These are phyloP conservation scores for Tyria jacobaeae DNA, from an alignment of 2,888 invertebrate genomes.

Conservation along the genomic window DNA sequence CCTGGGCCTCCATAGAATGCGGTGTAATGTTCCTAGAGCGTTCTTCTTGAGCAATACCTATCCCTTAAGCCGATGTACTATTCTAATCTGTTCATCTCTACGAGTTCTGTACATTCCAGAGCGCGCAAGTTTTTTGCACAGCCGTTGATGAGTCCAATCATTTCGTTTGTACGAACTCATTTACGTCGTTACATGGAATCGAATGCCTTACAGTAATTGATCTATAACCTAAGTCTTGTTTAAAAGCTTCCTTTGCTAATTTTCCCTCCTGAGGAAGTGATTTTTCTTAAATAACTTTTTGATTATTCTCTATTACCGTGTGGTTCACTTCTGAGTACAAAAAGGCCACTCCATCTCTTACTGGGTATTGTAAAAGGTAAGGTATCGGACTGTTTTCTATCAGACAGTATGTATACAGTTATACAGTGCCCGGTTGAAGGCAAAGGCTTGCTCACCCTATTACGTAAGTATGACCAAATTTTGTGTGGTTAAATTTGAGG, in stretches of 20 bases:
- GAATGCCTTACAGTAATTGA: neutral
- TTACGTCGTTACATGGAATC: constrained; percentile 26
- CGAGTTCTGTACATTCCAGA: constrained; percentile 59
- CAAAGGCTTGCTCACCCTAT: too few species aligned
- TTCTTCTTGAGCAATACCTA: neutral
- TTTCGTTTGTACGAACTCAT: constrained; percentile 43
- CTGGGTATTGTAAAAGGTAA: too few species aligned
- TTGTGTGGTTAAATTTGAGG: too few species aligned
- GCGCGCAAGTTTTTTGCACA: constrained; percentile 71
- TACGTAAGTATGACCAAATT: too few species aligned
- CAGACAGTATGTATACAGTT: too few species aligned
- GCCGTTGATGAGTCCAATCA: constrained; percentile 66
- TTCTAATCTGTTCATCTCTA: constrained; percentile 11
- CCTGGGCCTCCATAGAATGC: neutral
- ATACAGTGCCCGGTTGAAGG: too few species aligned
- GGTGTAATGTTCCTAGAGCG: neutral
- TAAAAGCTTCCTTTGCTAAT: neutral
- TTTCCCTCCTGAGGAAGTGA: neutral
- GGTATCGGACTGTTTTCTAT: too few species aligned
- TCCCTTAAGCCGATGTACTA: constrained; percentile 3
- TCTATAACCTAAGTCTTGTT: neutral
- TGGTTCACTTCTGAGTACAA: too few species aligned
- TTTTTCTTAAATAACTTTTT: too few species aligned
- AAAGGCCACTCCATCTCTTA: too few species aligned
- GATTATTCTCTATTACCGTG: too few species aligned